Percentiles rank a stretch among this genome's conserved stretches.
These are phyloP conservation scores for Saccopteryx leptura DNA, from an alignment of 2,113 vertebrate genomes.

Conservation along the genomic window DNA sequence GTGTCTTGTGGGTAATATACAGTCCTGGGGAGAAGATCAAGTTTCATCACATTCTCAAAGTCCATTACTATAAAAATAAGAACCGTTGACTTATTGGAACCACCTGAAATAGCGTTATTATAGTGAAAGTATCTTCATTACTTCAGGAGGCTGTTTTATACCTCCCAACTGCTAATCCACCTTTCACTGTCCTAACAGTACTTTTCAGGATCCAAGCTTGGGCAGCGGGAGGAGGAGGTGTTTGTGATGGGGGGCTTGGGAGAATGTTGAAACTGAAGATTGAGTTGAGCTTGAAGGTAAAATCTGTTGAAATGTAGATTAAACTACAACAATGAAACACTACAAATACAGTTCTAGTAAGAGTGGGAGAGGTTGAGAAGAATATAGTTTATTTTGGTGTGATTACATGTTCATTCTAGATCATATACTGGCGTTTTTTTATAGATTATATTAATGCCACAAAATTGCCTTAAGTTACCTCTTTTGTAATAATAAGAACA, in stretches of 20 bases:
- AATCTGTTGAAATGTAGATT: neutral
- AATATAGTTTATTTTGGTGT: constrained; percentile 6
- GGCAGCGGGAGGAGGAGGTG: neutral
- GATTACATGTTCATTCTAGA: constrained; percentile 24
- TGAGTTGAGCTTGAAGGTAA: neutral
- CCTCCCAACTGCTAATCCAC: neutral
- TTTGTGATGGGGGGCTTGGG: no score
- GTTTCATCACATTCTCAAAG: neutral
- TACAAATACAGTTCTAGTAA: neutral
- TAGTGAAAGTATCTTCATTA: neutral
- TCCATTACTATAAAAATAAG: neutral
- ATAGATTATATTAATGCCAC: neutral
- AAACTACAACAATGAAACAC: neutral
- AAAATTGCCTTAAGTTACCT: constrained; percentile 19
- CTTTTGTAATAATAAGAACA: constrained; percentile 6
- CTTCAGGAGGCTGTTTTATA: neutral
- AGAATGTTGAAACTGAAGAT: neutral
- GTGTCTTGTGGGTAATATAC: neutral
- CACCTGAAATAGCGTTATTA: neutral
- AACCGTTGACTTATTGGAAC: neutral
- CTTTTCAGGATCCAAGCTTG: neutral
- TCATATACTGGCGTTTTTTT: neutral
- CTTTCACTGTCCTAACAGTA: neutral
- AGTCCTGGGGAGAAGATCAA: neutral
- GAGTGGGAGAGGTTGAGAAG: neutral